Base-by-base conservation (phyloP, 2,797 vertebrate genomes). In the Phalanger gymnotis region DNA sequence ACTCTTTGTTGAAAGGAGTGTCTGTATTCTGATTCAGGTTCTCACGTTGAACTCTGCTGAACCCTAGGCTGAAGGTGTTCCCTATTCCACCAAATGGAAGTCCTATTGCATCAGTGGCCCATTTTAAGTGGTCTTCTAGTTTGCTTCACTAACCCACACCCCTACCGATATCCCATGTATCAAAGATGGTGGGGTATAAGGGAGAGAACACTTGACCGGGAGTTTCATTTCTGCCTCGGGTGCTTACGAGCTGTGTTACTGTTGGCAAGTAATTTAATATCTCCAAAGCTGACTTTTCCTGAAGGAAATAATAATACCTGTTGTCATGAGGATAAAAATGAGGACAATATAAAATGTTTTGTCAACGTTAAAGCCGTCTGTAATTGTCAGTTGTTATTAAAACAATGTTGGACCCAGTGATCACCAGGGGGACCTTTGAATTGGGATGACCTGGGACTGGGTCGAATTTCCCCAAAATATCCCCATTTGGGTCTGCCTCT, bases 401-500 rank as follows among this genome's bases (percentile, higher is more conserved):
- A 55, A 92, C 47, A 28, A 47, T 30, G 57, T 51, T 40, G 90
- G 54, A 12, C 54, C 52, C 0, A 34, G 47, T 34, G 19, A 14
- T 28, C 87, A 27, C 13, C n/a, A 53, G 1, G 4, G 73, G 56
- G n/a, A 14, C n/a, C 30, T 94, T 73, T 90, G 66, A 47, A 27
- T 55, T 93, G 54, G 57, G 81, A 92, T 93, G 28, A 54, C 54
- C 51, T 53, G 40, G 58, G 53, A 12, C 30, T 47, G 27, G 30
- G 19, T 53, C 19, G 22, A 40, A 19, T 89, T 92, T 61, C 66
- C 58, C 54, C 91, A 92, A 95, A 93, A 28, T 52, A 54, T 54
- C n/a, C 54, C 94, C 53, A 93, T 97, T 95, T 52, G 40, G 10
- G 47, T 94, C 90, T 95, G 31, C 19, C 81, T 27, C 40, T 87